Evolutionary conservation across 2,888 invertebrate species (phyloP).

Genomic region (Eupsilia transversa): DNA sequence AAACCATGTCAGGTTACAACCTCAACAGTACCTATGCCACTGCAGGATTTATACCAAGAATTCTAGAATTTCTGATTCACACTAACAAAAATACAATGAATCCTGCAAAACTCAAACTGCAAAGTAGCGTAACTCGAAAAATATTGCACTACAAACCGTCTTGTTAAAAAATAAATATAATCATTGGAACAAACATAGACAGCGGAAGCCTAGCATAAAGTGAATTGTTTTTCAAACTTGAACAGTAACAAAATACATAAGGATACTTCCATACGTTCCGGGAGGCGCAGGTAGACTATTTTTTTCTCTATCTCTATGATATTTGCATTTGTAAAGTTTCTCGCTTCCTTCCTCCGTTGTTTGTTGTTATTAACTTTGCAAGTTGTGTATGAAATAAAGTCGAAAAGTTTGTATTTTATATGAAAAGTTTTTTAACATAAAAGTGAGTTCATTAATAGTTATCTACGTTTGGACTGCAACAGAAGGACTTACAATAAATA

Average conservation of each 20-base stretch:
- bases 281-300: background rate
- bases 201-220: slow-evolving; percentile 12
- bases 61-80: too few relatives aligned
- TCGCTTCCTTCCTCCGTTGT: slow-evolving; percentile 36
- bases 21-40: too few relatives aligned
- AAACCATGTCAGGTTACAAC: too few relatives aligned
- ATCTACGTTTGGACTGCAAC: background rate
- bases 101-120: background rate
- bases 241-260: slow-evolving; percentile 40
- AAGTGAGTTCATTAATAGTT: background rate
- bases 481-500: background rate
- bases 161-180: slow-evolving; percentile 22
- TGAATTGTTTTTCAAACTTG: slow-evolving; percentile 49
- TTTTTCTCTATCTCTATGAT: slow-evolving; percentile 39
- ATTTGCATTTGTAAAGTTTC: slow-evolving; percentile 55
- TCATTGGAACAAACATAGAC: slow-evolving; percentile 14
- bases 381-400: slow-evolving; percentile 15
- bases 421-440: background rate
- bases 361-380: slow-evolving; percentile 33
- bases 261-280: slow-evolving; percentile 45
- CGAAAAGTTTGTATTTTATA: background rate
- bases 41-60: too few relatives aligned
- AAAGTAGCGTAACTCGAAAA: background rate
- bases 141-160: background rate
- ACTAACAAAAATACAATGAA: background rate